A percentile compares a stretch with the other conserved stretches of the same genome.
Conservation (phyloP, 35 echinoderm and acorn worm genomes). For the Heliocidaris erythrogramma region DNA sequence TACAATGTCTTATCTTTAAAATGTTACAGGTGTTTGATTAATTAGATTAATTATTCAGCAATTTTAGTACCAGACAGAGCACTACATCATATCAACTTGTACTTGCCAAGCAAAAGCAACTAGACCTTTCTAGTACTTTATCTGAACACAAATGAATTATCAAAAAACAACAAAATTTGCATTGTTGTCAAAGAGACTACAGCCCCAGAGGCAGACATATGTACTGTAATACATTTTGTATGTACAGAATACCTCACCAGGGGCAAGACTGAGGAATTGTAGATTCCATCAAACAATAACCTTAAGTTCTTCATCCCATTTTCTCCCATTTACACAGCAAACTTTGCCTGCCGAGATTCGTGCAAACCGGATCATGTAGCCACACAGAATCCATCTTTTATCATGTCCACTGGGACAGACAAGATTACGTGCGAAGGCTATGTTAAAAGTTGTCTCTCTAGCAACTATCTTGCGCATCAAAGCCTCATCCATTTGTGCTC, state of each 20-base stretch:
- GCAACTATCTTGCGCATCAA: neutral
- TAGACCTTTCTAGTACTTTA: too few species aligned
- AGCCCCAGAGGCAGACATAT: too few species aligned
- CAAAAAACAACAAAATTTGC: too few species aligned
- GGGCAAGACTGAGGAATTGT: neutral
- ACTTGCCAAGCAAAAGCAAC: too few species aligned
- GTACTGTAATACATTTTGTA: neutral
- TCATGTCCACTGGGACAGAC: neutral
- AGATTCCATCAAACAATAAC: neutral
- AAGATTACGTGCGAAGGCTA: neutral
- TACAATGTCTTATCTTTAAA: too few species aligned
- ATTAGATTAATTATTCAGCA: too few species aligned
- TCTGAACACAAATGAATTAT: too few species aligned
- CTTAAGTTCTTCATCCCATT: neutral
- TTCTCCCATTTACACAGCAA: neutral
- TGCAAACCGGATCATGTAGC: neutral
- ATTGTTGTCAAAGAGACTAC: too few species aligned
- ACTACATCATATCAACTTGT: too few species aligned
- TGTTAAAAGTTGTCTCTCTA: neutral
- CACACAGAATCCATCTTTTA: neutral
- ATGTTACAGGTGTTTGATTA: too few species aligned
- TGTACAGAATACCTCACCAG: neutral
- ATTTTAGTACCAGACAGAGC: too few species aligned
- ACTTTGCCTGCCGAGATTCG: neutral
- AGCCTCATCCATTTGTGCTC: neutral